A percentile compares a stretch with the other conserved stretches of the same genome.
Conservation (phyloP, 53 echinoderm and acorn worm species). For the Holothuria scabra region DNA sequence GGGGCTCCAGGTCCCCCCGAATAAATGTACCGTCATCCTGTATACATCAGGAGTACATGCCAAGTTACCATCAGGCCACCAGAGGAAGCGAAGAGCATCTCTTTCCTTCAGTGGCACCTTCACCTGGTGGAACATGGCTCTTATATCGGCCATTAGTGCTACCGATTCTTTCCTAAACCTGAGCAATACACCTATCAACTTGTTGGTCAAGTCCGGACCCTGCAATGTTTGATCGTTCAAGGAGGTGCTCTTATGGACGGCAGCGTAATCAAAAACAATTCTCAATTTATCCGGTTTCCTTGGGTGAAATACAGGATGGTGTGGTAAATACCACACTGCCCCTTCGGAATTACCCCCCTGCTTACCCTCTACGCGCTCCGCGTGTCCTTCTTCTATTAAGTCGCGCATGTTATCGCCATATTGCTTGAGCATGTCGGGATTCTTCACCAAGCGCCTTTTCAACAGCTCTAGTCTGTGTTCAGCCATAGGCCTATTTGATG, state of each 20-base stretch:
- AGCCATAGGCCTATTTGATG: background rate
- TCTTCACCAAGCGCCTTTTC: background rate
- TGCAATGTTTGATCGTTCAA: conserved; percentile 44
- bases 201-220: conserved; percentile 57
- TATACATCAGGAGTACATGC: conserved; percentile 15
- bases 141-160: conserved; percentile 41
- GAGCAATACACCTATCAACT: conserved; percentile 41
- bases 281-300: conserved; percentile 49
- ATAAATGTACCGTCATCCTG: conserved; percentile 55
- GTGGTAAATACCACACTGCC: conserved; percentile 46
- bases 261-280: conserved; percentile 44
- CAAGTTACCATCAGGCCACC: conserved; percentile 55
- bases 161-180: background rate
- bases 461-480: background rate
- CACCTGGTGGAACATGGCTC: conserved; percentile 62
- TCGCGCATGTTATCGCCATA: conserved; percentile 23
- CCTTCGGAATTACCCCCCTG: background rate
- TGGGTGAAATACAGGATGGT: conserved; percentile 39
- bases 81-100: conserved; percentile 45
- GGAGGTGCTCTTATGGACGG: background rate
- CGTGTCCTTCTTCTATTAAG: conserved; percentile 17
- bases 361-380: conserved; percentile 19
- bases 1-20: conserved; percentile 48
- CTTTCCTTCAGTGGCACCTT: conserved; percentile 28
- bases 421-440: background rate